Evolutionary conservation across 2,797 vertebrate species (phyloP), one percentile per base, ranked within the genome.

Genomic region (Leptoclinus maculatus): DNA sequence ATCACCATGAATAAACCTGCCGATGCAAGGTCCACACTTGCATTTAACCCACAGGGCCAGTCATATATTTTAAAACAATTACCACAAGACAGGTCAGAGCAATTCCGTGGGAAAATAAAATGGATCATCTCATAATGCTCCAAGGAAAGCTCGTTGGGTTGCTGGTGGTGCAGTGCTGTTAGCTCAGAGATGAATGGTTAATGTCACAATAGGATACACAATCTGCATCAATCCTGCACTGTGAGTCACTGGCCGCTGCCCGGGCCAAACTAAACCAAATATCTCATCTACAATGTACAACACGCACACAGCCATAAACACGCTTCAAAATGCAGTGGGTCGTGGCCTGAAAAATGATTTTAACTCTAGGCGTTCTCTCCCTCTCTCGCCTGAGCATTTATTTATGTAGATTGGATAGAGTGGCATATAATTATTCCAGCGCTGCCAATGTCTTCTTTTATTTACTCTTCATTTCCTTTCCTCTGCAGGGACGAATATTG

Each of bases 331-430:
- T 43, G 78, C 43, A 78, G 84, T 65, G 78, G 91, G 87, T 83
- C 53, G 2, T 17, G 73, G 71, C 74, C 90, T 94, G 94, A 95
- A 94, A 93, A 94, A 94, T 93, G 86, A 93, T 91, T 94, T 93
- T 88, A 91, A 91, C 93, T 79, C 79, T 88, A 79, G 89, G 89
- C 69, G 0, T 47, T 53, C 56, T 64, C 59, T 39, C 78, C 84
- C 79, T 82, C 84, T 76, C 76, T 71, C 27, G 67, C 86, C 85
- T 66, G 69, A 64, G 54, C 41, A 91, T 95, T 95, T 96, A 95
- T 95, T 96, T 95, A 94, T 95, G 93, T 93, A 93, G 95, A 95
- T 94, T 94, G 94, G 90, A 94, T 84, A 87, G 93, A 95, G 94
- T 92, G 92, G 85, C 79, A 83, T 89, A 79, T 93, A 91, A 95